Base-by-base conservation (phyloP, 1,140 invertebrate species). In the Drosophila auraria region DNA sequence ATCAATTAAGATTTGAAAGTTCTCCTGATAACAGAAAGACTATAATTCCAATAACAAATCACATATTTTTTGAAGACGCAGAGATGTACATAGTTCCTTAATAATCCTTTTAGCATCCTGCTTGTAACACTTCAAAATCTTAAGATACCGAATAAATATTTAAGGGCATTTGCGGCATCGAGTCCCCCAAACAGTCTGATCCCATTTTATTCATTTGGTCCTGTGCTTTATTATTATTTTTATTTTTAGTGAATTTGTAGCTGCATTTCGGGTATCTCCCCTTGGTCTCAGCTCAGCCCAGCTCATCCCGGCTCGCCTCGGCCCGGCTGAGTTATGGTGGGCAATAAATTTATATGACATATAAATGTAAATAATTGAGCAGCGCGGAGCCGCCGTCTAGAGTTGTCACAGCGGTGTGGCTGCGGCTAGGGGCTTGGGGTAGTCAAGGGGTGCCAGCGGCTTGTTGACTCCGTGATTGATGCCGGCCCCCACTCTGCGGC, bases 361-460 rank as follows among this genome's bases (percentile, higher is more conserved):
- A 90, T 91, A 90, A 90, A 90, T 90, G 86, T 90, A 90, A 90
- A 90, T 90, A 90, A 90, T 90, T 90, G 86, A 91, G 86, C 80
- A 75, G 64, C 70, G 66, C 66, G 56, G 68, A 64, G 68, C 54
- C 47, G 66, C 60, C 64, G 76, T 79, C 77, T 80, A 79, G 66
- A 79, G 68, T 79, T 80, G 76, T 72, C 77, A 79, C 77, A 61
- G 75, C 75, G 57, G 74, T 74, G 69, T 45, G 56, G 75, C 38
- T 54, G 59, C 25, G 68, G 68, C 63, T 27, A 6, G 27, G 27
- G 27, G 27, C 6, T 40, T 27, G 62, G 38, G 63, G 27, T 30
- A 20, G 42, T 47, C 47, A 38, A 73, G 47, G 68, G 68, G 68
- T 60, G 54, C 70, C 70, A 51, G 47, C 47, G 68, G 68, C 76